These are phyloP conservation scores for Melitaea athalia DNA, from an alignment of 2,888 invertebrate species.

Conservation along the genomic window DNA sequence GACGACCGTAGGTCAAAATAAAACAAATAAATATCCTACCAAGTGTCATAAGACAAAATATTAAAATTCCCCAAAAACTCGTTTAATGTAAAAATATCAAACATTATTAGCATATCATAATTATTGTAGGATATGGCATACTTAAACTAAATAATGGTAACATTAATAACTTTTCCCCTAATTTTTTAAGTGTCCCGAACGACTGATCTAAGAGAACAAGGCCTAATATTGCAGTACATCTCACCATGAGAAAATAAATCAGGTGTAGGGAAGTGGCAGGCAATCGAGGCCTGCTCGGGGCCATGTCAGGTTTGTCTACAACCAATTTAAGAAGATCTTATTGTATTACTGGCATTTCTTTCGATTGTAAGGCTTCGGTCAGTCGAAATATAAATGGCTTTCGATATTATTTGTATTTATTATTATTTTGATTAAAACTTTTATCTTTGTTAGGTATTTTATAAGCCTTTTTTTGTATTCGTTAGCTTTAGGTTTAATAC, in stretches of 20 bases:
- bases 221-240: constrained; percentile 17
- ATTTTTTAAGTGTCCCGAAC: background rate
- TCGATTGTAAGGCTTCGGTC: constrained; percentile 3
- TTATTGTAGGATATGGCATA: background rate
- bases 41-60: too few species aligned
- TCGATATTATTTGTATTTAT: background rate
- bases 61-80: too few species aligned
- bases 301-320: constrained; percentile 26
- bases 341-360: constrained; percentile 20
- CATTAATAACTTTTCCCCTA: background rate
- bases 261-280: constrained; percentile 26
- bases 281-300: constrained; percentile 24
- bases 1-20: too few species aligned
- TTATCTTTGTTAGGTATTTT: too few species aligned
- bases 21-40: too few species aligned
- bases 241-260: constrained; percentile 30
- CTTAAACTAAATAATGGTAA: background rate
- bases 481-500: too few species aligned
- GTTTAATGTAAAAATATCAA: too few species aligned
- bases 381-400: background rate
- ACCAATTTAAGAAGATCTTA: constrained; percentile 24
- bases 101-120: background rate
- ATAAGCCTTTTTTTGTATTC: too few species aligned
- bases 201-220: constrained; percentile 10
- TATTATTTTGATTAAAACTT: too few species aligned